Conservation (phyloP, 2,888 invertebrate species). For the Neoitamus cyanurus region DNA sequence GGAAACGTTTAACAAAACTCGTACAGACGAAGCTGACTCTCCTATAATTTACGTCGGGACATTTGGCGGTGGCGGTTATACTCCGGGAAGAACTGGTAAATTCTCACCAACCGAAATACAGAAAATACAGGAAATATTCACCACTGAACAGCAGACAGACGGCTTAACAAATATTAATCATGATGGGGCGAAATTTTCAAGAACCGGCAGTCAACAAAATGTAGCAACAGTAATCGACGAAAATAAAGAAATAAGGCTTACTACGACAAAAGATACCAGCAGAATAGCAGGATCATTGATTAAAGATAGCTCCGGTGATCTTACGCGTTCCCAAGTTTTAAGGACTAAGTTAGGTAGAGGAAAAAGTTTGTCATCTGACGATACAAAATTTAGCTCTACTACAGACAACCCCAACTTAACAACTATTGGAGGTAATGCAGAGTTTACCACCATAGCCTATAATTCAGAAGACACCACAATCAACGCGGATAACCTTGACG, state of each 20-base stretch:
- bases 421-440: neutral
- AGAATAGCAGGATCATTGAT: neutral
- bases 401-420: neutral
- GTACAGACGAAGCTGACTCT: conserved; percentile 10
- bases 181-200: neutral
- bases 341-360: neutral
- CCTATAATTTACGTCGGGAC: conserved; percentile 33
- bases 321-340: neutral
- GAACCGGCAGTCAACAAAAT: neutral
- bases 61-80: neutral
- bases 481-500: neutral
- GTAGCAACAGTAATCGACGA: neutral
- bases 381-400: neutral
- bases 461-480: neutral
- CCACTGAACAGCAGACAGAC: neutral
- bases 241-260: neutral
- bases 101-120: neutral
- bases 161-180: neutral
- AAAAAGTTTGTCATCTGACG: neutral
- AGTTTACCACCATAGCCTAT: neutral
- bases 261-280: neutral
- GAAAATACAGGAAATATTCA: neutral
- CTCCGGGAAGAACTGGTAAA: neutral
- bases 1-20: neutral
- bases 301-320: neutral